Evolutionary conservation across 2,797 vertebrate species (phyloP).

Genomic region (Etheostoma perlongum): DNA sequence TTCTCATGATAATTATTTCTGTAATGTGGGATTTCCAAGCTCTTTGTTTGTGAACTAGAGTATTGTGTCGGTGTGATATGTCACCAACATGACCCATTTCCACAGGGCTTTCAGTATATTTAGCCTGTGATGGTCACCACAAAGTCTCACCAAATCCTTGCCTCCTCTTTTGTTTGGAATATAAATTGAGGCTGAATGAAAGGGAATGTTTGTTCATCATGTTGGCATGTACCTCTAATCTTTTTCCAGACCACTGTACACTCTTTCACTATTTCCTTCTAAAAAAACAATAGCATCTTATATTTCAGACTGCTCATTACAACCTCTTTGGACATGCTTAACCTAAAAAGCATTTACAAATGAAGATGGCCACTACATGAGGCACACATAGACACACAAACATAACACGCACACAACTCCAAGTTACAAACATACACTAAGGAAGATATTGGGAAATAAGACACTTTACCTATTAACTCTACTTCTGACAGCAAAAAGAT

Average conservation of each 20-base stretch:
- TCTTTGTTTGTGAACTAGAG: slow-evolving; percentile 33
- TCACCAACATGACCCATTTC: slow-evolving; percentile 72
- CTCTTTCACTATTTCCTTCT: slow-evolving; percentile 8
- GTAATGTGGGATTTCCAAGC: slow-evolving; percentile 10
- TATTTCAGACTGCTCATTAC: neutral
- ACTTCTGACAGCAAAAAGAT: neutral
- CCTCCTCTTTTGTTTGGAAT: slow-evolving; percentile 31
- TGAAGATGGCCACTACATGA: slow-evolving; percentile 24
- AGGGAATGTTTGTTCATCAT: slow-evolving; percentile 19
- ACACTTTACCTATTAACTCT: neutral
- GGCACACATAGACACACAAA: slow-evolving; percentile 21
- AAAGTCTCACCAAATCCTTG: slow-evolving; percentile 46
- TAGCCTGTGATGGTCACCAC: slow-evolving; percentile 49
- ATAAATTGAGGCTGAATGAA: slow-evolving; percentile 30
- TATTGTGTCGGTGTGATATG: slow-evolving; percentile 45
- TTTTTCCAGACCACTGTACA: neutral
- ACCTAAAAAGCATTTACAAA: slow-evolving; percentile 29
- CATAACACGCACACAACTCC: slow-evolving; percentile 5
- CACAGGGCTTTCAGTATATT: slow-evolving; percentile 63
- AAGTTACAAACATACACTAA: slow-evolving; percentile 17
- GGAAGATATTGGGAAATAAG: neutral
- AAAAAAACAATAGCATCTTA: slow-evolving; percentile 2
- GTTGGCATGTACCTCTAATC: slow-evolving; percentile 4
- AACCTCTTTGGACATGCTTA: neutral
- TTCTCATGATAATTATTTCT: slow-evolving; percentile 11